Evolutionary conservation across 2,113 vertebrate species (phyloP).

Genomic region (Pseudopipra pipra): DNA sequence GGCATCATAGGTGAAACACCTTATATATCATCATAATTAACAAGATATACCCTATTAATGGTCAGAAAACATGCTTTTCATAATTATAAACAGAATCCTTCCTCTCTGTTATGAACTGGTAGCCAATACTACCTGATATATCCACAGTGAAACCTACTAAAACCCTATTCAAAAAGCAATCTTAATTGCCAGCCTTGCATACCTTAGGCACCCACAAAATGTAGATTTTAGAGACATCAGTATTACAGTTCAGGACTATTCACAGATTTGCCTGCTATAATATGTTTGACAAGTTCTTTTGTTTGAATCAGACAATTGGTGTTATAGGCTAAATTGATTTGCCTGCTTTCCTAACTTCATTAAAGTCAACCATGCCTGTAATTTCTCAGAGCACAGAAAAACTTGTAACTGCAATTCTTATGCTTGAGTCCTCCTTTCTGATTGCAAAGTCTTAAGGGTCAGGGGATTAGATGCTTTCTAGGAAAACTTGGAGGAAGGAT

Average conservation of each 20-base stretch:
- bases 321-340: background rate
- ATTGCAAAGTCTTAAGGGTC: background rate
- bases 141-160: background rate
- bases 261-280: background rate
- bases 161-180: background rate
- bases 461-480: background rate
- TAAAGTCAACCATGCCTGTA: background rate
- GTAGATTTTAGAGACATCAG: background rate
- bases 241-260: background rate
- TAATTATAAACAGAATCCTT: constrained; percentile 14
- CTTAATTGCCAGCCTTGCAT: background rate
- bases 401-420: background rate
- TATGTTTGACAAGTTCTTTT: background rate
- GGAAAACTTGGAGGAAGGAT: background rate
- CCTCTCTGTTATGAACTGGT: background rate
- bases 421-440: background rate
- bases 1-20: constrained; percentile 40
- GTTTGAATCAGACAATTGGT: background rate
- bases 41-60: constrained; percentile 3
- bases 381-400: background rate
- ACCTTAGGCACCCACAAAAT: background rate
- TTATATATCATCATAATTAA: constrained; percentile 42
- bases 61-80: constrained; percentile 16
- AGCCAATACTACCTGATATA: background rate
- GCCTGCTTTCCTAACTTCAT: background rate